phyloP scores from a whole-genome alignment of 1,140 invertebrate species.

The Caenorhabditis brenneri region DNA sequence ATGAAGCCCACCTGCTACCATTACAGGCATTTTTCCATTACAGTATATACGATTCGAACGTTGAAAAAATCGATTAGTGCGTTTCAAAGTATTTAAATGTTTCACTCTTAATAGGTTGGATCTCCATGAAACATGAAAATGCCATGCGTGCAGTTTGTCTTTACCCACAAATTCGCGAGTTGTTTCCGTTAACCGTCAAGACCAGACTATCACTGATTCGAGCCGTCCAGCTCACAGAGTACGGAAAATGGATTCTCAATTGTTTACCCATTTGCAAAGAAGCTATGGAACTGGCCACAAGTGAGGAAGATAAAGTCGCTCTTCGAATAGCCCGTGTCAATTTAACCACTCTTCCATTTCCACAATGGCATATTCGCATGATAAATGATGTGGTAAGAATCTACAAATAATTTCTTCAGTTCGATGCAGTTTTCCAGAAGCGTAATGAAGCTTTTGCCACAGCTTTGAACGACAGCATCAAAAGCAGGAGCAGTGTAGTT shows the following conservation, averaged over 20 bases:
- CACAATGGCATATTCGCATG: conserved; percentile 27
- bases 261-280: conserved; percentile 13
- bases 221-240: not conserved
- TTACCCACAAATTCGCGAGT: not conserved
- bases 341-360: conserved; percentile 17
- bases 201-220: not conserved
- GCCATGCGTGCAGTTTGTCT: not conserved
- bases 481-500: not conserved
- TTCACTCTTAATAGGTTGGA: conserved; percentile 3
- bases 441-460: not conserved
- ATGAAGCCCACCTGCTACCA: not conserved
- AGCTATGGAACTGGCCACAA: not conserved
- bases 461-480: not conserved
- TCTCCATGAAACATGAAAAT: not conserved
- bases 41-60: too few relatives aligned
- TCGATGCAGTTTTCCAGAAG: not conserved
- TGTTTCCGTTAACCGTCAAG: not conserved
- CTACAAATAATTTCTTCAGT: not conserved
- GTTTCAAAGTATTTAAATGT: too few relatives aligned
- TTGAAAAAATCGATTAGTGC: too few relatives aligned
- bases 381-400: conserved; percentile 16
- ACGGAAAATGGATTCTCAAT: conserved; percentile 13
- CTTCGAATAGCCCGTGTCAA: not conserved
- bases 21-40: too few relatives aligned
- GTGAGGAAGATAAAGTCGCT: not conserved